Evolutionary conservation across 1,140 invertebrate species (phyloP), one percentile per base, ranked within the genome.

Genomic region (Bicyclus anynana): DNA sequence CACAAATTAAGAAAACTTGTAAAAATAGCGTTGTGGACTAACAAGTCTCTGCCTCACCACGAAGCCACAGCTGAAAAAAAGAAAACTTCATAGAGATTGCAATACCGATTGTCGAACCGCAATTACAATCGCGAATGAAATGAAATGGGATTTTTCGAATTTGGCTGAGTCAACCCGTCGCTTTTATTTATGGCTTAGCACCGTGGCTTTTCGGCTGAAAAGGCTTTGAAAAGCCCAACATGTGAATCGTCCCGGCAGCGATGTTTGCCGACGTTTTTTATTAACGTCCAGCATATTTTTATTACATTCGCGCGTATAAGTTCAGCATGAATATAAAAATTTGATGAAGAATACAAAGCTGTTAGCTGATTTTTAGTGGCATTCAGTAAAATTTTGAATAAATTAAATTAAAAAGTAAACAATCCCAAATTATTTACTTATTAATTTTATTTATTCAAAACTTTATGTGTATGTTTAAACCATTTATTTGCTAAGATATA

Each of bases 131-230:
- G n/a, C n/a, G n/a, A n/a, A n/a, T 0, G 10, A 33, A 33, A 33
- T 33, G 29, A 33, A 55, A 47, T 48, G 20, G 17, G 5, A 21
- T 51, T 51, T 55, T 55, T 26, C 14, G 53, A 37, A 23, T 55
- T 29, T 5, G n/a, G 38, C 26, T 17, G 53, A 37, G 10, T 48
- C 53, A 55, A 18, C 44, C 27, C 29, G 29, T 33, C 7, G 1
- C 29, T 7, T 33, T 48, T 40, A 38, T 38, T 52, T 52, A 52
- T 40, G 29, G 29, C 29, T 33, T 12, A 12, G 12, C 29, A n/a
- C 16, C 20, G 20, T 3, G 5, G 14, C 3, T 26, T 47, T 23
- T n/a, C 1, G 20, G 44, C 10, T 14, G 5, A 47, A 47, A 40
- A 16, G 20, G 17, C 4, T 4, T 21, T 44, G 5, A 9, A 17